phyloP scores from a whole-genome alignment of 1,140 invertebrate genomes.

The Nephila pilipes region DNA sequence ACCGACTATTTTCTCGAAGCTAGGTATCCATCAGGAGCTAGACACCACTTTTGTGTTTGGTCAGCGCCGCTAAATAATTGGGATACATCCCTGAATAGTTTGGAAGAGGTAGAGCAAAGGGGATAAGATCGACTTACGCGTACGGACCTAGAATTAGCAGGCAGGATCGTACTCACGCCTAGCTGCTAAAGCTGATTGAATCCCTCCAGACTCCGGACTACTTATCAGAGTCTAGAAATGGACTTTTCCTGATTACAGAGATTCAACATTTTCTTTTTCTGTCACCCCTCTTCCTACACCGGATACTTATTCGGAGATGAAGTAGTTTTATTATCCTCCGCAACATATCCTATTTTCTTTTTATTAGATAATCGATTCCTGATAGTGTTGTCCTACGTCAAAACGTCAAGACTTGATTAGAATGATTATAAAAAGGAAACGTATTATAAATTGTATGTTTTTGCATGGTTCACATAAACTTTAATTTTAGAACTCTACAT shows the following conservation, averaged over 20 bases:
- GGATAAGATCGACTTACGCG: conserved; percentile 29
- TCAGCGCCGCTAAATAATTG: conserved; percentile 56
- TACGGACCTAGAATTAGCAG: conserved; percentile 46
- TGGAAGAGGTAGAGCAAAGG: not conserved
- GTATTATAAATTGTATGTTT: too few species aligned
- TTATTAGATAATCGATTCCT: not conserved
- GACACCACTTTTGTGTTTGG: conserved; percentile 43
- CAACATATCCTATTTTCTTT: not conserved
- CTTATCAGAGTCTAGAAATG: conserved; percentile 37
- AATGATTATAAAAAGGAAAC: too few species aligned
- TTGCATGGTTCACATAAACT: too few species aligned
- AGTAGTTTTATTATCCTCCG: not conserved
- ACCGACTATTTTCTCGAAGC: conserved; percentile 1
- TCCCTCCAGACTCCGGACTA: conserved; percentile 20
- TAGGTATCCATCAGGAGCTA: not conserved
- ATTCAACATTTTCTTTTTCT: conserved; percentile 24
- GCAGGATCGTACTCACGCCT: not conserved
- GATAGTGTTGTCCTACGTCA: not conserved
- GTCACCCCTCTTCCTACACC: not conserved
- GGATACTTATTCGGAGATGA: not conserved
- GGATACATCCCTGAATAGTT: conserved; percentile 1
- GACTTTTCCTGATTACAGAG: conserved; percentile 63
- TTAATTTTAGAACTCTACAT: too few species aligned
- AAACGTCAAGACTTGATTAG: not conserved
- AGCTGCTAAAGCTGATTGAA: conserved; percentile 61